Evolutionary conservation across 2,888 invertebrate genomes (phyloP).

Genomic region (Phortica okadai): DNA sequence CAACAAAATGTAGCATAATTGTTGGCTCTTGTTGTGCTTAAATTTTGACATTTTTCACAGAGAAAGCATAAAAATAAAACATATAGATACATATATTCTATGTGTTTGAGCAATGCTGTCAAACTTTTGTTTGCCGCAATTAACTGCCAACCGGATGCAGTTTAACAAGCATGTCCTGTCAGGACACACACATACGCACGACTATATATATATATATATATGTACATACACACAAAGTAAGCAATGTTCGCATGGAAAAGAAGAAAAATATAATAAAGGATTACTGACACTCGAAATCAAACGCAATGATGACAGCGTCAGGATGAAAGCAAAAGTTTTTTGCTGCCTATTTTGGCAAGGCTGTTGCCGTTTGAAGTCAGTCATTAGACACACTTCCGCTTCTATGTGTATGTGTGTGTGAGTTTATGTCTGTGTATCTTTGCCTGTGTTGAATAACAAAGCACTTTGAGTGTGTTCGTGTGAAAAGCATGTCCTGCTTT

Average conservation of each 20-base stretch:
- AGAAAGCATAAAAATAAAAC: too few relatives aligned
- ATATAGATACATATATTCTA: background rate
- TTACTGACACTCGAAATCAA: background rate
- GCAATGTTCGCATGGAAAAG: background rate
- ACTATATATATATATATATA: too few relatives aligned
- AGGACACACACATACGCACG: slow-evolving; percentile 3
- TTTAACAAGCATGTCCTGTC: slow-evolving; percentile 64
- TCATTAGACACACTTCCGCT: slow-evolving; percentile 24
- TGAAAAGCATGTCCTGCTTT: background rate
- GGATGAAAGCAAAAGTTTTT: slow-evolving; percentile 68
- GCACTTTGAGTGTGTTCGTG: slow-evolving; percentile 27
- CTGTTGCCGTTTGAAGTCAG: slow-evolving; percentile 7
- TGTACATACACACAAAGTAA: background rate
- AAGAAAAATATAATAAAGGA: background rate
- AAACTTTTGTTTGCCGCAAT: slow-evolving; percentile 51
- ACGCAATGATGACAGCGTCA: slow-evolving; percentile 39
- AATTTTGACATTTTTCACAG: background rate
- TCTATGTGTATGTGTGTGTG: background rate
- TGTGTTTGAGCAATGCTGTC: slow-evolving; percentile 20
- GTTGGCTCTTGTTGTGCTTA: background rate
- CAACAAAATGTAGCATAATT: background rate
- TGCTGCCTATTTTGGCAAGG: slow-evolving; percentile 36
- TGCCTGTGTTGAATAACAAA: slow-evolving; percentile 18
- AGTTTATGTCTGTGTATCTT: slow-evolving; percentile 9
- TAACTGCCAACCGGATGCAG: slow-evolving; percentile 64